Percentiles rank a stretch among this genome's conserved stretches.
Evolutionary conservation across 1,140 invertebrate genomes (phyloP).

Genomic region (Microplitis demolitor): DNA sequence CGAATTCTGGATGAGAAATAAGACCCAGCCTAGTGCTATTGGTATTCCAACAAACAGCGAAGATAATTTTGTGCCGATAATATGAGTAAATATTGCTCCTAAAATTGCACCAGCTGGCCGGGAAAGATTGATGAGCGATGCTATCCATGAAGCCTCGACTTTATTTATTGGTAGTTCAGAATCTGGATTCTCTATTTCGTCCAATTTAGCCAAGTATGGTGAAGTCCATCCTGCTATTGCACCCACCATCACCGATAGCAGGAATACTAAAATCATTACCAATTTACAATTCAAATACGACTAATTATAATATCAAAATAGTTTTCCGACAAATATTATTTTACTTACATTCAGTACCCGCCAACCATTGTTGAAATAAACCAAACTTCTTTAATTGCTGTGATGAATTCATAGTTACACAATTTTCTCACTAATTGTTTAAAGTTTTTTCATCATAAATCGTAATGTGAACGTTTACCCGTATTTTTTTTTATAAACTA

Average conservation of each 20-base stretch:
- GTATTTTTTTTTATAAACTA: too few relatives aligned
- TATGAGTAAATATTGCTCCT: constrained; percentile 51
- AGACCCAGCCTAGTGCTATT: constrained; percentile 68
- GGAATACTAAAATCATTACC: constrained; percentile 40
- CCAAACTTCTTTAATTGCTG: neutral
- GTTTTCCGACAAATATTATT: neutral
- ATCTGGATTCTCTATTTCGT: constrained; percentile 37
- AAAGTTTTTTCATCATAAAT: too few relatives aligned
- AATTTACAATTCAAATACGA: neutral
- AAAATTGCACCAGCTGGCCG: constrained; percentile 48
- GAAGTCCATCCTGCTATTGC: constrained; percentile 64
- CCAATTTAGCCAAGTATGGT: constrained; percentile 63
- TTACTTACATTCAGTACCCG: constrained; percentile 2
- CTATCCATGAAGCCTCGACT: constrained; percentile 70
- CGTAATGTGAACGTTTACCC: too few relatives aligned
- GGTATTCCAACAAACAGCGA: constrained; percentile 67
- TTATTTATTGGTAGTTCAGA: constrained; percentile 62
- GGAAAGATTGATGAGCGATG: constrained; percentile 63
- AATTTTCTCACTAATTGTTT: too few relatives aligned
- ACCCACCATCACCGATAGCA: constrained; percentile 49
- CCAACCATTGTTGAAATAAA: constrained; percentile 15
- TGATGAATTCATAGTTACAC: too few relatives aligned
- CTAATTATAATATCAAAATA: too few relatives aligned
- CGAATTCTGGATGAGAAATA: constrained; percentile 63
- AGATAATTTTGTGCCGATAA: constrained; percentile 69